phyloP scores from a whole-genome alignment of 2,797 vertebrate genomes.

The Neopelma chrysocephalum region DNA sequence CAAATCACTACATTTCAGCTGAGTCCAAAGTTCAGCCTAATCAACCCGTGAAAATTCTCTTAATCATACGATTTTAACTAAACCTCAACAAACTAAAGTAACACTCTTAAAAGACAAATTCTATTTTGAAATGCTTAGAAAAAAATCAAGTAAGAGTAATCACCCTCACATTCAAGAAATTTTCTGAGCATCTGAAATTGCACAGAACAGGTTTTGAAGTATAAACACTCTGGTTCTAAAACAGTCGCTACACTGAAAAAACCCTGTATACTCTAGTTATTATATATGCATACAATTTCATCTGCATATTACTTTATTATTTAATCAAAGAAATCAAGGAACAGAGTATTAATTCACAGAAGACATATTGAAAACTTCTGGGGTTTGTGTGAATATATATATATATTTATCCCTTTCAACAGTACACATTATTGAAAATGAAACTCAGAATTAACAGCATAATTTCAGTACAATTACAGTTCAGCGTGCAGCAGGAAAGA shows the following conservation, averaged over 20 bases:
- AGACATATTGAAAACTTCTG: neutral
- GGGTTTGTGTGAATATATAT: neutral
- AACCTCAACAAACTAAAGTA: neutral
- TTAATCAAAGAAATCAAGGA: neutral
- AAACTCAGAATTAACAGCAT: neutral
- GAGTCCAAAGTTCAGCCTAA: neutral
- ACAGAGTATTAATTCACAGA: neutral
- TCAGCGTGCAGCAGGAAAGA: neutral
- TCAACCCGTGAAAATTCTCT: neutral
- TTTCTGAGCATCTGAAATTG: neutral
- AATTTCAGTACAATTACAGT: neutral
- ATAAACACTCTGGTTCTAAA: neutral
- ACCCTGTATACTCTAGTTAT: neutral
- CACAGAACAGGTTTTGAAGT: neutral
- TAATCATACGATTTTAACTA: neutral
- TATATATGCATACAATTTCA: neutral
- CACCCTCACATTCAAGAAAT: neutral
- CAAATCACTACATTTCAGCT: neutral
- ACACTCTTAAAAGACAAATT: neutral
- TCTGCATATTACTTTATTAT: neutral
- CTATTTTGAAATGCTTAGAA: neutral
- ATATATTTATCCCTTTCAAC: neutral
- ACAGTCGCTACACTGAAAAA: neutral
- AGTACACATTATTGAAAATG: neutral
- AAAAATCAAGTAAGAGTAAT: neutral